Conservation (phyloP, 2,797 vertebrate species). For the Miichthys miiuy region DNA sequence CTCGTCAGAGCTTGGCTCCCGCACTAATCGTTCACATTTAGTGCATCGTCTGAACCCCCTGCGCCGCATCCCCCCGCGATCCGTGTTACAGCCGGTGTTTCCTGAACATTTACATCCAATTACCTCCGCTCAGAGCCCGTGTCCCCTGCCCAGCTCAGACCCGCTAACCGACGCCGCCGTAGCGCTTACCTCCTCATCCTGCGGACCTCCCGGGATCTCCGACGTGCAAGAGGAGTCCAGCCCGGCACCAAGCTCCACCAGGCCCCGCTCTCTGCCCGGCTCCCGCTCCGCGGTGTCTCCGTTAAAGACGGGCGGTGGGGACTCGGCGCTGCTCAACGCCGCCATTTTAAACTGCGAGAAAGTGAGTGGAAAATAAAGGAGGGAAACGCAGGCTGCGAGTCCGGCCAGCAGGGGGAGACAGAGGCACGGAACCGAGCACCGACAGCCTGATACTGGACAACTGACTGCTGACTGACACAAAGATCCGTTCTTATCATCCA, state of each 20-base stretch:
- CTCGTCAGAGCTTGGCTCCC: not conserved
- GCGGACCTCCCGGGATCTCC: constrained; percentile 82
- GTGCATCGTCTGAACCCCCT: constrained; percentile 63
- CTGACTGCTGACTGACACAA: not conserved
- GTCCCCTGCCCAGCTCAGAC: constrained; percentile 56
- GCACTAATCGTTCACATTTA: constrained; percentile 2
- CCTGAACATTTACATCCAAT: constrained; percentile 79
- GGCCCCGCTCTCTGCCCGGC: constrained; percentile 80
- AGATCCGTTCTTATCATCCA: too few species aligned
- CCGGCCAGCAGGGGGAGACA: constrained; percentile 85
- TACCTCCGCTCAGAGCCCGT: constrained; percentile 73
- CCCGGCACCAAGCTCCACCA: constrained; percentile 79
- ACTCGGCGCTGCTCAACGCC: constrained; percentile 91
- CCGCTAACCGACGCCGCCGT: constrained; percentile 37
- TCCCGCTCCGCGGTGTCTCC: constrained; percentile 86
- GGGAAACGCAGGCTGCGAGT: constrained; percentile 63
- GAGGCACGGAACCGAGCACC: constrained; percentile 52
- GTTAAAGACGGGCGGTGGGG: constrained; percentile 89
- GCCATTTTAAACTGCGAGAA: constrained; percentile 90
- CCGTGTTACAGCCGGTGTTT: constrained; percentile 83
- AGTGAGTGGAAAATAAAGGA: constrained; percentile 83
- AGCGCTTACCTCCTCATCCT: constrained; percentile 88
- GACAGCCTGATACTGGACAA: not conserved
- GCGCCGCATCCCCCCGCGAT: constrained; percentile 73
- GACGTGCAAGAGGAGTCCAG: constrained; percentile 78